Conservation (phyloP, 2,113 vertebrate species). For the Lepus americanus region DNA sequence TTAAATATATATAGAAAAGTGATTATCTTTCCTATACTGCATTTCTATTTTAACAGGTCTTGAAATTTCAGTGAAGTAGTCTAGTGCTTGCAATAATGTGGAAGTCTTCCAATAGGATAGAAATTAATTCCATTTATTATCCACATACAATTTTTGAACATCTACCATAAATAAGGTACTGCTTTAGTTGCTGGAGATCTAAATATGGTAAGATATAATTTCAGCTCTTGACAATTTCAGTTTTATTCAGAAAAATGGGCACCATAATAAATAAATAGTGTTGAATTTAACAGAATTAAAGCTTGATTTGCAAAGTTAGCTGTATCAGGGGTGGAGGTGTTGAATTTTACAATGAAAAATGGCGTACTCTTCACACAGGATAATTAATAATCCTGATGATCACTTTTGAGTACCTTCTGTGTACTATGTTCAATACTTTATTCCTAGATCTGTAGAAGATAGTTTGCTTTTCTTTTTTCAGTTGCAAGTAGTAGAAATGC, state of each 20-base stretch:
- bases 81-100: background rate
- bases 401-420: background rate
- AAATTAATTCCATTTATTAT: slow-evolving; percentile 5
- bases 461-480: slow-evolving; percentile 8
- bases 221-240: background rate
- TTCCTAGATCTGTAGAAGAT: background rate
- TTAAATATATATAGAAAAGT: slow-evolving; percentile 24
- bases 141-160: background rate
- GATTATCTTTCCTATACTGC: background rate
- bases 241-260: background rate
- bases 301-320: background rate
- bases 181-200: background rate
- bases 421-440: background rate
- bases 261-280: background rate
- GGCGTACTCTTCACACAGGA: background rate
- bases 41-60: slow-evolving; percentile 30
- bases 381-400: background rate
- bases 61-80: background rate
- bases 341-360: slow-evolving; percentile 9
- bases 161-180: background rate
- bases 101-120: background rate
- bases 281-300: slow-evolving; percentile 24
- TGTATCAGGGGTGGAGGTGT: background rate
- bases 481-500: background rate
- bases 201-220: background rate